Base-by-base conservation (phyloP, 1,140 invertebrate genomes). In the Philaenus spumarius region DNA sequence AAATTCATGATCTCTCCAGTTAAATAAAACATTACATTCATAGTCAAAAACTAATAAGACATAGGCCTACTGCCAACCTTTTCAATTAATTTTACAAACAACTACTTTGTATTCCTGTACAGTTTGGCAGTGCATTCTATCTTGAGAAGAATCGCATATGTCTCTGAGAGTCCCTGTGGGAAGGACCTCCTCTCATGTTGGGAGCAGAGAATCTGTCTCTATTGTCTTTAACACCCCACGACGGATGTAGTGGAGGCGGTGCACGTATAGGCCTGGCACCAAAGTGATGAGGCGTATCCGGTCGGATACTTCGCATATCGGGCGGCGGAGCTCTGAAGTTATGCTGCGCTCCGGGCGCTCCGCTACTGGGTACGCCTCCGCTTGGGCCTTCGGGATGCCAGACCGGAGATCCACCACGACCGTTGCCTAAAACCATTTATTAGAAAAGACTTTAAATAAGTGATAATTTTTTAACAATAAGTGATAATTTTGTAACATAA, bases 81-180 rank as follows among this genome's bases (percentile, higher is more conserved):
- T n/a, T n/a, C n/a, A n/a, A n/a, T n/a, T n/a, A n/a, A n/a, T n/a
- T n/a, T n/a, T n/a, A n/a, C n/a, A n/a, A n/a, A n/a, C n/a, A n/a
- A n/a, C n/a, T n/a, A n/a, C n/a, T n/a, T n/a, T n/a, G n/a, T n/a
- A n/a, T n/a, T n/a, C n/a, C n/a, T n/a, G n/a, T n/a, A n/a, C n/a
- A n/a, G n/a, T n/a, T n/a, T 42, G 14, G 2, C 19, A 42, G 3
- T 42, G 3, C n/a, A 42, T 15, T 20, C 30, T 35, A 51, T 51
- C 47, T 51, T 2, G 47, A 51, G n/a, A 51, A 51, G 47, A 51
- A 51, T 2, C 47, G 47, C 23, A 51, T 35, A 19, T 51, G 47
- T n/a, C 47, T 51, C n/a, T 24, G 12, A 9, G 15, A 26, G 22
- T 51, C 47, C 5, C 30, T 51, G 23, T 51, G 47, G 7, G 47